These are phyloP conservation scores for Noctua fimbriata DNA, from an alignment of 2,888 invertebrate genomes.

Conservation along the genomic window DNA sequence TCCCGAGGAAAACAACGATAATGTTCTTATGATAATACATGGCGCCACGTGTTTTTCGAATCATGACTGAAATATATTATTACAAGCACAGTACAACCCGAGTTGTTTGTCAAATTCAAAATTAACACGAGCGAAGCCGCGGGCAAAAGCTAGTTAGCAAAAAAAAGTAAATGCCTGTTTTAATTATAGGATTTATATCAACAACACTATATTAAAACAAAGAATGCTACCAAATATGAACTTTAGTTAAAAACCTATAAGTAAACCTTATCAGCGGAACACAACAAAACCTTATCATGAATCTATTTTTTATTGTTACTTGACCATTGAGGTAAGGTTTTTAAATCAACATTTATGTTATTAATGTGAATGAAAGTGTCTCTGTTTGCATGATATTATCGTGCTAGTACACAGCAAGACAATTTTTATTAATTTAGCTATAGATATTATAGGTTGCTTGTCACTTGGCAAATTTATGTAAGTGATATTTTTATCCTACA, in stretches of 20 bases:
- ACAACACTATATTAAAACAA: neutral
- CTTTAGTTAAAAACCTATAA: conserved; percentile 27
- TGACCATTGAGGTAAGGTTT: conserved; percentile 5
- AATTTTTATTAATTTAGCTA: conserved; percentile 4
- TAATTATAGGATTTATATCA: conserved; percentile 11
- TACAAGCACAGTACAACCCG: too few species aligned
- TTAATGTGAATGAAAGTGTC: neutral
- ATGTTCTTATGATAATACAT: too few species aligned
- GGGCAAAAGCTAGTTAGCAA: neutral
- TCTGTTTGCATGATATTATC: neutral
- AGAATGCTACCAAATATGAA: conserved; percentile 12
- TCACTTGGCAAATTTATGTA: neutral
- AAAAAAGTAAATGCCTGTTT: neutral
- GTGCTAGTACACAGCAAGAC: neutral
- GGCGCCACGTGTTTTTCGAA: too few species aligned
- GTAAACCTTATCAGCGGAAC: conserved; percentile 37
- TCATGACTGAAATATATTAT: too few species aligned
- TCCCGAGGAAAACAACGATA: too few species aligned
- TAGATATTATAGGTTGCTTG: too few species aligned
- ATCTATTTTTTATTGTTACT: conserved; percentile 28
- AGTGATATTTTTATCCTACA: neutral
- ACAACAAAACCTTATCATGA: conserved; percentile 31
- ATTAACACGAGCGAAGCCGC: too few species aligned
- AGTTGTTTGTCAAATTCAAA: too few species aligned
- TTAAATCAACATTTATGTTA: neutral